Evolutionary conservation across 2,113 vertebrate genomes (phyloP).

Genomic region (Illadopsis cleaveri): DNA sequence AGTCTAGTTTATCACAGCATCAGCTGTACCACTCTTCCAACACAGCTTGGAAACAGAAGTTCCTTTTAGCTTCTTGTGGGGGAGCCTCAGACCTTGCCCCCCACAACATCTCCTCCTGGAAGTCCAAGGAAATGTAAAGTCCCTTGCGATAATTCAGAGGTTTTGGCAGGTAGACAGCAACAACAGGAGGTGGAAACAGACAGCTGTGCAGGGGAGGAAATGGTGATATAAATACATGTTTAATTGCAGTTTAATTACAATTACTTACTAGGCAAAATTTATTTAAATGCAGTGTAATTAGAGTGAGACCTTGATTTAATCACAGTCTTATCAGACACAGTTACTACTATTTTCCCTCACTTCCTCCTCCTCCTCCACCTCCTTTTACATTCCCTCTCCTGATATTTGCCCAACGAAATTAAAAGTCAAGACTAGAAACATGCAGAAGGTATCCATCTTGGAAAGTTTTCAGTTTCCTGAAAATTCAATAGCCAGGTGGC

Average conservation of each 20-base stretch:
- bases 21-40: background rate
- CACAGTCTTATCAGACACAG: constrained; percentile 70
- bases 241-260: constrained; percentile 83
- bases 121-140: constrained; percentile 18
- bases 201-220: constrained; percentile 71
- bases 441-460: background rate
- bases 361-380: background rate
- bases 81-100: background rate
- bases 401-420: background rate
- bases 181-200: constrained; percentile 62
- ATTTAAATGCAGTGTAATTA: constrained; percentile 81
- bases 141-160: background rate
- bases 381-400: background rate
- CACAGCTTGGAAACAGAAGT: background rate
- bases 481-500: constrained; percentile 20
- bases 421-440: background rate
- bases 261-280: constrained; percentile 79
- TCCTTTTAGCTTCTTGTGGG: background rate
- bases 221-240: constrained; percentile 79
- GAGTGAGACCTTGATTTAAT: constrained; percentile 80
- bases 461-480: background rate
- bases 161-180: constrained; percentile 61
- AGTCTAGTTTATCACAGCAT: background rate
- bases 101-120: background rate
- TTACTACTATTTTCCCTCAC: constrained; percentile 52